A percentile compares a stretch with the other conserved stretches of the same genome.
phyloP scores from a whole-genome alignment of 2,797 vertebrate genomes.

The Rhabdophis nuchalis region DNA sequence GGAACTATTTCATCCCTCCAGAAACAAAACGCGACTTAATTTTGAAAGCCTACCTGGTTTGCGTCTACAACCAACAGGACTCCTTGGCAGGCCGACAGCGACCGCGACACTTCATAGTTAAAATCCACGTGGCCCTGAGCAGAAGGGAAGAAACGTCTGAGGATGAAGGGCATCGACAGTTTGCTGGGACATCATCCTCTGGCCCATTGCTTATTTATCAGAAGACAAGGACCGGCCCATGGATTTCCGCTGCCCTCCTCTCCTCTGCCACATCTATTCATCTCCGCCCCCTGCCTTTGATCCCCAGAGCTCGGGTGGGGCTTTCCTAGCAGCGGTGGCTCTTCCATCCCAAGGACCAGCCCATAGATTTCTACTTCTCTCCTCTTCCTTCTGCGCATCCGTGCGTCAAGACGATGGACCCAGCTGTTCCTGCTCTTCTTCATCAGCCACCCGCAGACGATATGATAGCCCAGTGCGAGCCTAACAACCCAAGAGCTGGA shows the following conservation, averaged over 20 bases:
- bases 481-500: background rate
- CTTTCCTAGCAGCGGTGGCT: too few species aligned
- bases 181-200: too few species aligned
- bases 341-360: too few species aligned
- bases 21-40: background rate
- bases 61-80: conserved; percentile 94
- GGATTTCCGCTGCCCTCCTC: too few species aligned
- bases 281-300: too few species aligned
- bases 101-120: conserved; percentile 95
- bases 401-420: too few species aligned
- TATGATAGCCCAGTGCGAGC: background rate
- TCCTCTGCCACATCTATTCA: too few species aligned
- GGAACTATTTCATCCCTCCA: background rate
- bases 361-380: too few species aligned
- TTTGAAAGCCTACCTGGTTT: conserved; percentile 82
- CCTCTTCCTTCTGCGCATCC: too few species aligned
- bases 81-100: conserved; percentile 93
- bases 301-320: too few species aligned
- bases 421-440: too few species aligned
- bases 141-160: conserved; percentile 36
- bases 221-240: background rate
- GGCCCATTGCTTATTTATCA: background rate
- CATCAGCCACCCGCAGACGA: too few species aligned
- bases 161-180: background rate
- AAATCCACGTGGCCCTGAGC: conserved; percentile 95